Evolutionary conservation across 2,113 vertebrate species (phyloP).

Genomic region (Craseonycteris thonglongyai): DNA sequence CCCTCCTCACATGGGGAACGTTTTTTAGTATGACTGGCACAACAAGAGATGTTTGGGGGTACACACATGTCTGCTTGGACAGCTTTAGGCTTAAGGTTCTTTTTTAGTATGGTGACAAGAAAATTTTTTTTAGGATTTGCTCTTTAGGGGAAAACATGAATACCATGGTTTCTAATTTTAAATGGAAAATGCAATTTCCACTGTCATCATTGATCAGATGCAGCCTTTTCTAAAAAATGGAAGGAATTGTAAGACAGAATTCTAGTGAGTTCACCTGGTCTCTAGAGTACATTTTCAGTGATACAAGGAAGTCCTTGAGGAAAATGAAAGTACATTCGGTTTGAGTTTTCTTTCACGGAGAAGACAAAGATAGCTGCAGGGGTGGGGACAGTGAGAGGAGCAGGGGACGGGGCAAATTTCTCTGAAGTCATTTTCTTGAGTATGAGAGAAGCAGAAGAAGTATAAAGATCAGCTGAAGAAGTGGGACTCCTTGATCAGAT

Average conservation of each 20-base stretch:
- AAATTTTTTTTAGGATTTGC: not conserved
- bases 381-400: not conserved
- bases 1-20: not conserved
- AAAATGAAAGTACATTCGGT: constrained; percentile 42
- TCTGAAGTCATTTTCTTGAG: not conserved
- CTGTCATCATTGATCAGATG: constrained; percentile 11
- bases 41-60: not conserved
- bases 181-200: not conserved
- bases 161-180: constrained; percentile 29
- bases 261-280: not conserved
- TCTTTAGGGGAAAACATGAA: not conserved
- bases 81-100: not conserved
- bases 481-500: constrained; percentile 29
- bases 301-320: constrained; percentile 22
- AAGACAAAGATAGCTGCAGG: not conserved
- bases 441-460: not conserved
- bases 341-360: not conserved
- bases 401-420: not conserved
- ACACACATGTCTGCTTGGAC: not conserved
- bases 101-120: not conserved
- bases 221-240: not conserved
- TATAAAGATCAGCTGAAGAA: constrained; percentile 36
- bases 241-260: not conserved
- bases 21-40: not conserved
- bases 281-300: not conserved